These are phyloP conservation scores for Leuctra nigra DNA, from an alignment of 2,888 invertebrate genomes.

Conservation along the genomic window DNA sequence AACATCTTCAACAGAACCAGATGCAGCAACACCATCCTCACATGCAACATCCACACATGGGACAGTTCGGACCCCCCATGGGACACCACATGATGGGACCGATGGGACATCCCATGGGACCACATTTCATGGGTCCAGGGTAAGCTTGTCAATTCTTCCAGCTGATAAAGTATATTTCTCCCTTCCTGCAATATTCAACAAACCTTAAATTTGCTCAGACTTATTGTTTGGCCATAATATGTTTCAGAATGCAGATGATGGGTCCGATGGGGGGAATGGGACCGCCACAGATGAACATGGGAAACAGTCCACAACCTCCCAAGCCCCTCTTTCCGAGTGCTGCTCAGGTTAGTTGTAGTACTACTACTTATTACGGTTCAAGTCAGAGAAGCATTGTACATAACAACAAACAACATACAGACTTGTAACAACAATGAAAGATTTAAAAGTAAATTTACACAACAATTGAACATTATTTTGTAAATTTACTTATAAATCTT, in stretches of 20 bases:
- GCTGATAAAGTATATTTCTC: too few relatives aligned
- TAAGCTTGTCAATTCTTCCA: too few relatives aligned
- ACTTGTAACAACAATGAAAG: too few relatives aligned
- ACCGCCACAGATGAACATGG: conserved; percentile 38
- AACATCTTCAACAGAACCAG: conserved; percentile 13
- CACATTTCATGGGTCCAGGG: conserved; percentile 67
- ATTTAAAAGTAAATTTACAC: too few relatives aligned
- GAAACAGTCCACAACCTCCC: conserved; percentile 41
- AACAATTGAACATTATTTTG: too few relatives aligned
- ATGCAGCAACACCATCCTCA: conserved; percentile 25
- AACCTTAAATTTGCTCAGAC: too few relatives aligned
- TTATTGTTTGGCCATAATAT: too few relatives aligned
- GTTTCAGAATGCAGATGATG: conserved; percentile 49
- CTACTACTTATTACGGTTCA: too few relatives aligned
- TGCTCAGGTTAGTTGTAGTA: conserved; percentile 40
- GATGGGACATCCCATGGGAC: conserved; percentile 63
- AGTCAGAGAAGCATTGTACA: too few relatives aligned
- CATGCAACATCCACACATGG: conserved; percentile 48
- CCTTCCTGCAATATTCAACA: too few relatives aligned
- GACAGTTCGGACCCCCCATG: conserved; percentile 48
- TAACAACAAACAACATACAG: too few relatives aligned
- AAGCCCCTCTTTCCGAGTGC: conserved; percentile 81
- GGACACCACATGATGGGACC: conserved; percentile 50
- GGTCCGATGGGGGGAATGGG: conserved; percentile 38
- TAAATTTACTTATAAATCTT: too few relatives aligned